These are phyloP conservation scores for Eulimnadia texana DNA, from an alignment of 1,140 invertebrate species.

Conservation along the genomic window DNA sequence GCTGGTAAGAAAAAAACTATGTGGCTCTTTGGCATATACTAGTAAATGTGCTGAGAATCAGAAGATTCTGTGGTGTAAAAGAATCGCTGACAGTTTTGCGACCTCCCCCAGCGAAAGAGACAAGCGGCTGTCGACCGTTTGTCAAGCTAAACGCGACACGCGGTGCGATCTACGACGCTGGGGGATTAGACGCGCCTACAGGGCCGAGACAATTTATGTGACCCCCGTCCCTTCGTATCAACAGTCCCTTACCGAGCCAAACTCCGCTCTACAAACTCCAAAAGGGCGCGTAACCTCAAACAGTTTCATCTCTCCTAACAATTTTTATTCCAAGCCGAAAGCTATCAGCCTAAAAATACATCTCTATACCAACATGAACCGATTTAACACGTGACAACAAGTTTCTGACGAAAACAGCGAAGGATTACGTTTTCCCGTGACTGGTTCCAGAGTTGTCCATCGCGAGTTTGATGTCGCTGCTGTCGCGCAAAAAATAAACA, in stretches of 20 bases:
- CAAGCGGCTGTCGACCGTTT: background rate
- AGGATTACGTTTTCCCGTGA: too few relatives aligned
- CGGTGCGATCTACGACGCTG: background rate
- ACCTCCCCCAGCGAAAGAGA: background rate
- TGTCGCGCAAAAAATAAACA: background rate
- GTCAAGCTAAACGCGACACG: background rate
- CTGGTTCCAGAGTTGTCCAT: background rate
- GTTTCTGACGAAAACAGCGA: too few relatives aligned
- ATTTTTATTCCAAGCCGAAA: background rate
- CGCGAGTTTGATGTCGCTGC: background rate
- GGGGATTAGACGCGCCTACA: background rate
- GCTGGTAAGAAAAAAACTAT: too few relatives aligned
- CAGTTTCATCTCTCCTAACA: background rate
- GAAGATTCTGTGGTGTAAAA: too few relatives aligned
- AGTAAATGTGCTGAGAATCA: too few relatives aligned
- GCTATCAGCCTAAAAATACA: too few relatives aligned
- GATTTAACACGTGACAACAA: too few relatives aligned
- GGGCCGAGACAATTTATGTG: background rate
- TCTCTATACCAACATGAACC: too few relatives aligned
- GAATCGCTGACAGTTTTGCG: too few relatives aligned
- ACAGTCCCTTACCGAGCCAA: background rate
- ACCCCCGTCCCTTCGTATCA: background rate
- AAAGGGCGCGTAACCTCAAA: background rate
- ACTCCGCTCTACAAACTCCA: background rate
- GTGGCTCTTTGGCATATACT: too few relatives aligned